A percentile compares a stretch with the other conserved stretches of the same genome.
Conservation (phyloP, 2,888 invertebrate genomes). For the Panopea generosa region DNA sequence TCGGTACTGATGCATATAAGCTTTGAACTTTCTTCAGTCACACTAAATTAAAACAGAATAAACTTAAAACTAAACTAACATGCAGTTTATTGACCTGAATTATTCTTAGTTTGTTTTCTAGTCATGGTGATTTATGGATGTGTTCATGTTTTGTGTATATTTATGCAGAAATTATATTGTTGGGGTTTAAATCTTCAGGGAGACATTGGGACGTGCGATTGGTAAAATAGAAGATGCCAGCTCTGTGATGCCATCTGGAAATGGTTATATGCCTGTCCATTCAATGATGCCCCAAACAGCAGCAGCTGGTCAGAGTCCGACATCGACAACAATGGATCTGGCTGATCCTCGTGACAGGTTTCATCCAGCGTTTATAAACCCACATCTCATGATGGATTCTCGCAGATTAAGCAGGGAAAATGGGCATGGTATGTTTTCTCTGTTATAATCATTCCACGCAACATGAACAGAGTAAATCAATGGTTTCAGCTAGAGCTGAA, state of each 20-base stretch:
- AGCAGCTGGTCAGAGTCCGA: slow-evolving; percentile 66
- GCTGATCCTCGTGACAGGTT: slow-evolving; percentile 53
- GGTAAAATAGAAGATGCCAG: slow-evolving; percentile 57
- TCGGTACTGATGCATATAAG: too few relatives aligned
- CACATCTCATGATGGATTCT: slow-evolving; percentile 58
- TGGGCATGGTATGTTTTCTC: slow-evolving; percentile 34
- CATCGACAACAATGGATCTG: slow-evolving; percentile 75
- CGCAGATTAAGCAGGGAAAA: slow-evolving; percentile 58
- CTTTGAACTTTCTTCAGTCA: too few relatives aligned
- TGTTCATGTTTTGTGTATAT: too few relatives aligned
- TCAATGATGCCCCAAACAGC: slow-evolving; percentile 63
- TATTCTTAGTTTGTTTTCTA: too few relatives aligned
- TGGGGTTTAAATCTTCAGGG: slow-evolving; percentile 46
- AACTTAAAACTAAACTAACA: too few relatives aligned
- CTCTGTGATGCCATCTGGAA: slow-evolving; percentile 67
- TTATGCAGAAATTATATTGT: too few relatives aligned
- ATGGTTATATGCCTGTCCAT: slow-evolving; percentile 64
- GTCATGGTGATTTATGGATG: too few relatives aligned
- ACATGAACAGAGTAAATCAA: too few relatives aligned
- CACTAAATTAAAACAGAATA: too few relatives aligned
- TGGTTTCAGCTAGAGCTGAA: too few relatives aligned
- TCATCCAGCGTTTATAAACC: slow-evolving; percentile 64
- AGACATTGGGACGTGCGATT: slow-evolving; percentile 51
- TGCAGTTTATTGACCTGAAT: too few relatives aligned
- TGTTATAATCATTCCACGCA: too few relatives aligned